Conservation (phyloP, 35 echinoderm and acorn worm genomes). For the Patiria miniata region DNA sequence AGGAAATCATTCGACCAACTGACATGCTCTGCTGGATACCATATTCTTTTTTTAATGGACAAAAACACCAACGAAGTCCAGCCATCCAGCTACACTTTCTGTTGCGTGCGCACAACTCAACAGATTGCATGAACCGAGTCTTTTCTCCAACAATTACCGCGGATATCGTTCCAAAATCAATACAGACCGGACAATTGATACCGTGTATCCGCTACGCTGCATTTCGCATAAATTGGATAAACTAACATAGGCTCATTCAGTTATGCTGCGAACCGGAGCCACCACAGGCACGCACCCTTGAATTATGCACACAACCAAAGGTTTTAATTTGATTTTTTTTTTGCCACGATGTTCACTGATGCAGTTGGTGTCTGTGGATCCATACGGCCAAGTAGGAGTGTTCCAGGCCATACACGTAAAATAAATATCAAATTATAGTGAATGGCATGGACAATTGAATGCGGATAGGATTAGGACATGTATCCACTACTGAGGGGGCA, state of each 20-base stretch:
- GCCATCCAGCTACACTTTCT: neutral
- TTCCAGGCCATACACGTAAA: too few species aligned
- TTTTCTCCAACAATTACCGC: neutral
- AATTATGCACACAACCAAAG: neutral
- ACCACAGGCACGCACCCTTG: neutral
- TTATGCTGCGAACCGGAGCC: neutral
- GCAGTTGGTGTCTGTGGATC: too few species aligned
- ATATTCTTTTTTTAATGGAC: too few species aligned
- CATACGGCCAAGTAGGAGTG: too few species aligned
- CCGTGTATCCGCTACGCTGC: neutral
- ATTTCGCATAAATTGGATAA: conserved; percentile 21
- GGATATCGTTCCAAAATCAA: conserved; percentile 22
- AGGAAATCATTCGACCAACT: too few species aligned
- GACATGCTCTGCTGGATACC: too few species aligned
- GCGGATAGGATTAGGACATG: too few species aligned
- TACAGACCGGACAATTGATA: neutral
- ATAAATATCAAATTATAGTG: too few species aligned
- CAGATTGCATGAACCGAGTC: neutral
- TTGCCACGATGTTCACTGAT: too few species aligned
- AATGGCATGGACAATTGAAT: too few species aligned
- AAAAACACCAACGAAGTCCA: too few species aligned
- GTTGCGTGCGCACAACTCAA: neutral
- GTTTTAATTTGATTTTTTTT: conserved; percentile 21
- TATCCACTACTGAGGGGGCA: too few species aligned
- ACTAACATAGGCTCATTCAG: neutral